A percentile compares a stretch with the other conserved stretches of the same genome.
Conservation (phyloP, 35 echinoderm and acorn worm species). For the Amphiura filiformis region DNA sequence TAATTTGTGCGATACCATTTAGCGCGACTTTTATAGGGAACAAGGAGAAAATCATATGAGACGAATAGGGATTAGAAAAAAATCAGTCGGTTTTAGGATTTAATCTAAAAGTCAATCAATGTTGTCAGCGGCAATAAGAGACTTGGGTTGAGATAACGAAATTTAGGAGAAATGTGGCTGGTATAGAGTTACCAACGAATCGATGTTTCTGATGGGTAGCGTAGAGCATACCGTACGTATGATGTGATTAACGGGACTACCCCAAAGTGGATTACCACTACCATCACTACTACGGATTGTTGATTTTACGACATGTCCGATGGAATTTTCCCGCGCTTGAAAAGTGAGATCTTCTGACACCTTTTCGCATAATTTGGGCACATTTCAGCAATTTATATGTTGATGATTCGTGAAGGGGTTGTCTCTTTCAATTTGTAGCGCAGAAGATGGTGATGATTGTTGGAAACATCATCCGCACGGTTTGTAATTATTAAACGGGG, state of each 20-base stretch:
- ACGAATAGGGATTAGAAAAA: background rate
- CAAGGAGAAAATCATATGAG: background rate
- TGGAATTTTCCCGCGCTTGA: constrained; percentile 10
- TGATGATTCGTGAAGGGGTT: constrained; percentile 1
- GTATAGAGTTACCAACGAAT: background rate
- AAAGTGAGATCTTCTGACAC: constrained; percentile 11
- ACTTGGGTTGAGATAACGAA: background rate
- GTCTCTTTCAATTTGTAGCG: constrained; percentile 2
- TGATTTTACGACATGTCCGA: constrained; percentile 4
- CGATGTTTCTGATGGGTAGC: background rate
- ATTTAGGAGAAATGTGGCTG: background rate
- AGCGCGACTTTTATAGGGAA: background rate
- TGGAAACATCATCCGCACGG: background rate
- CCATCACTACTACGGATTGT: background rate
- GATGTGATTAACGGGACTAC: background rate
- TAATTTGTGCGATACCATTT: background rate
- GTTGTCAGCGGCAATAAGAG: background rate
- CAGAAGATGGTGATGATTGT: background rate
- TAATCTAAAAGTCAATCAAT: constrained; percentile 12
- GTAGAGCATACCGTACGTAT: background rate
- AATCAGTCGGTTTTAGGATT: background rate
- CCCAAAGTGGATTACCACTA: background rate
- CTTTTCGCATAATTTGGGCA: background rate
- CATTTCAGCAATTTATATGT: background rate
- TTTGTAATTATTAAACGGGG: background rate